Conservation (phyloP, 2,888 invertebrate species). For the Tuta absoluta region DNA sequence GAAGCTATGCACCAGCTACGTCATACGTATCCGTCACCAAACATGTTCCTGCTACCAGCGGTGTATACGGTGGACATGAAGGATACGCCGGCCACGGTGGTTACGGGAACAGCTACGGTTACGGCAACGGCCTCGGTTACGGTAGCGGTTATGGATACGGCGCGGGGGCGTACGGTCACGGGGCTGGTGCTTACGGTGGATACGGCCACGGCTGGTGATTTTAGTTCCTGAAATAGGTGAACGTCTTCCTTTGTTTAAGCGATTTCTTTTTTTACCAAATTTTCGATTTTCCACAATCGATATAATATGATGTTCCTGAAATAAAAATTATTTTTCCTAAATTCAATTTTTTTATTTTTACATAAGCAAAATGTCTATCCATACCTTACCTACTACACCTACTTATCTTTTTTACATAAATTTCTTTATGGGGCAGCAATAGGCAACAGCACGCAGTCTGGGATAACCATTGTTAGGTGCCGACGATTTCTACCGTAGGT, state of each 20-base stretch:
- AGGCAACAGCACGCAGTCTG: too few relatives aligned
- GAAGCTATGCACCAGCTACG: conserved; percentile 39
- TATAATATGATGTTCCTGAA: too few relatives aligned
- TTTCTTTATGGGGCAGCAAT: too few relatives aligned
- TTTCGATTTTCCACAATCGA: too few relatives aligned
- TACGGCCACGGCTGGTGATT: conserved; percentile 35
- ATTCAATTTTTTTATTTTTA: too few relatives aligned
- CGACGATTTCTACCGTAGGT: too few relatives aligned
- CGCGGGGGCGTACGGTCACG: conserved; percentile 33
- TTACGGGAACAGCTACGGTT: conserved; percentile 28
- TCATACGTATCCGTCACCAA: conserved; percentile 45
- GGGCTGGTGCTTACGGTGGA: conserved; percentile 25
- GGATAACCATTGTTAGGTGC: too few relatives aligned
- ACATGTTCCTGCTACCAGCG: conserved; percentile 37
- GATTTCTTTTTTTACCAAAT: neutral
- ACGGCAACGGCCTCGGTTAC: conserved; percentile 34
- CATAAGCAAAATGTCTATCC: too few relatives aligned
- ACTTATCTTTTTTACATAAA: too few relatives aligned
- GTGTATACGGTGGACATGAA: conserved; percentile 16
- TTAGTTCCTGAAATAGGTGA: neutral
- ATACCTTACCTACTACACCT: too few relatives aligned
- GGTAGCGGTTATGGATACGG: conserved; percentile 35
- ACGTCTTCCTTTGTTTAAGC: neutral
- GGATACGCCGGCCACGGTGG: conserved; percentile 32
- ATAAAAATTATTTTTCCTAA: too few relatives aligned